phyloP scores from a whole-genome alignment of 2,797 vertebrate species.

The Buceros bicornis region DNA sequence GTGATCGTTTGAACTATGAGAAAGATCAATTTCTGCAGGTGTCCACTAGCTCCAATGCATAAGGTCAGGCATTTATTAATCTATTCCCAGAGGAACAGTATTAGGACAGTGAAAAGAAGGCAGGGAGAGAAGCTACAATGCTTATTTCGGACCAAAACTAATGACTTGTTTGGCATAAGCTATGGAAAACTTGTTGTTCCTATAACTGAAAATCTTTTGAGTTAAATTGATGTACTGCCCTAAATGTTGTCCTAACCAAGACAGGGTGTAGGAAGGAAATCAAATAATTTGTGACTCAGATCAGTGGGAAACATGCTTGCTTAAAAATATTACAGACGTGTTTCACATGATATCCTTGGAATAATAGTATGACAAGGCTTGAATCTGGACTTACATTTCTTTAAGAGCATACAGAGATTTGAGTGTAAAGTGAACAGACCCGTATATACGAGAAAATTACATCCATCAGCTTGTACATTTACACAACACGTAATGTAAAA shows the following conservation, averaged over 20 bases:
- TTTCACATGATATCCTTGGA: neutral
- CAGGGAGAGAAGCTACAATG: neutral
- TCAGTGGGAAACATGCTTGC: neutral
- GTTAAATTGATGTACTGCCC: neutral
- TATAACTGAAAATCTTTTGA: neutral
- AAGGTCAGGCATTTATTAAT: neutral
- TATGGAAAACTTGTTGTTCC: slow-evolving; percentile 15
- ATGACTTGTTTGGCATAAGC: slow-evolving; percentile 21
- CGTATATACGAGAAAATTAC: neutral
- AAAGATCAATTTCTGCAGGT: neutral
- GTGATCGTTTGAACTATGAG: neutral
- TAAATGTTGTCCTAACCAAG: neutral
- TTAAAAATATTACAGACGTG: neutral
- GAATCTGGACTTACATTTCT: neutral
- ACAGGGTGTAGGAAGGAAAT: neutral
- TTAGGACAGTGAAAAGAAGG: neutral
- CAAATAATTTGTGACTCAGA: slow-evolving; percentile 7
- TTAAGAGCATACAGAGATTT: neutral
- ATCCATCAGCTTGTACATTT: neutral
- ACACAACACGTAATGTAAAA: neutral
- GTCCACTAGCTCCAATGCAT: neutral
- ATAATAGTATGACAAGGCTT: neutral
- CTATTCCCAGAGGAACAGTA: neutral
- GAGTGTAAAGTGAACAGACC: neutral
- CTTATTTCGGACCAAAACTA: neutral